Evolutionary conservation across 37 sponge, comb jelly and placozoan species (phyloP).

Genomic region (Chondrosia reniformis): DNA sequence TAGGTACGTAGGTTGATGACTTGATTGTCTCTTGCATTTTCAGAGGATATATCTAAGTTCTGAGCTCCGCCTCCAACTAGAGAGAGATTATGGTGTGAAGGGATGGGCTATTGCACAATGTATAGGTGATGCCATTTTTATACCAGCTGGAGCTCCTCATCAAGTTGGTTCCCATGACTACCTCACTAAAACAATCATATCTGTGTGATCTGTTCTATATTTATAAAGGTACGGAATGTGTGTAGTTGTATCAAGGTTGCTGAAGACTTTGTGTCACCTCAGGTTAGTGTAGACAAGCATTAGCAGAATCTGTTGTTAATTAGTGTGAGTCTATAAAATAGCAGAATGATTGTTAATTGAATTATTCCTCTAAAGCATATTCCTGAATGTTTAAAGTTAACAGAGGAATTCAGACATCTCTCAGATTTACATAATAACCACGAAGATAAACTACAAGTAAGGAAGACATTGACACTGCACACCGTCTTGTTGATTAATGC

Average conservation of each 20-base stretch:
- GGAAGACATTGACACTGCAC: background rate
- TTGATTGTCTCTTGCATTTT: background rate
- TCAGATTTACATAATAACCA: constrained; percentile 86
- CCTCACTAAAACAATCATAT: too few species aligned
- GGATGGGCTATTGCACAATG: constrained; percentile 94
- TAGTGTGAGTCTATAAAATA: too few species aligned
- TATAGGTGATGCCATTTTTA: constrained; percentile 91
- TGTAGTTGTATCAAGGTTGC: constrained; percentile 91
- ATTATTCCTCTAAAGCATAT: too few species aligned
- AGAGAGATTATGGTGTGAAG: constrained; percentile 78
- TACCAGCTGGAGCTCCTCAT: constrained; percentile 98
- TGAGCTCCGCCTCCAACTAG: constrained; percentile 68
- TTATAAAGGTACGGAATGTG: constrained; percentile 62
- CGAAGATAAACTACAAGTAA: constrained; percentile 95
- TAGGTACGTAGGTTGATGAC: background rate
- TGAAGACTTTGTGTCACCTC: constrained; percentile 96
- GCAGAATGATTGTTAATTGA: too few species aligned
- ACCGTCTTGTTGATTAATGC: background rate
- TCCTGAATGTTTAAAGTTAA: constrained; percentile 74
- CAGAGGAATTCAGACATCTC: constrained; percentile 89
- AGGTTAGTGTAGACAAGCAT: too few species aligned
- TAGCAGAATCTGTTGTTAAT: too few species aligned
- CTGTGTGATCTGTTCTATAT: too few species aligned
- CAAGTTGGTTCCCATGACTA: too few species aligned
- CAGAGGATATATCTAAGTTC: constrained; percentile 75